A percentile compares a stretch with the other conserved stretches of the same genome.
Evolutionary conservation across 2,888 invertebrate genomes (phyloP).

Genomic region (Rosalia funebris): DNA sequence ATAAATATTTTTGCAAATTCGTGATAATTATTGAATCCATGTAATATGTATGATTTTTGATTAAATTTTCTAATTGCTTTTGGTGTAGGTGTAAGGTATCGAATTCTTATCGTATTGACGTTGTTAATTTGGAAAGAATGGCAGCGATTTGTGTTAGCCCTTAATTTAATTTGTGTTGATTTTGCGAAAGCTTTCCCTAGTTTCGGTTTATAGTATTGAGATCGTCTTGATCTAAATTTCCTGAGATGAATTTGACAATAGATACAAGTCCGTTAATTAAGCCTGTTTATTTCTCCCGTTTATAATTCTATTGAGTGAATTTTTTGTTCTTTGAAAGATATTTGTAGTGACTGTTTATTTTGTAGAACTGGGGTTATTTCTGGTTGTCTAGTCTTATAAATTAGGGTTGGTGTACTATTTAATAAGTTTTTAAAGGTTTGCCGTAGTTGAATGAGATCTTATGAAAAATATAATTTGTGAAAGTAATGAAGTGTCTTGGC

Average conservation of each 20-base stretch:
- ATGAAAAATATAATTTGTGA: conserved; percentile 9
- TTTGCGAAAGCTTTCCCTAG: neutral
- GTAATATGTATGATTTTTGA: neutral
- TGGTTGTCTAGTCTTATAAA: neutral
- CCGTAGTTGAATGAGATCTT: neutral
- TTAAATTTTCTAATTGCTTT: neutral
- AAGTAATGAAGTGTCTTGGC: conserved; percentile 8
- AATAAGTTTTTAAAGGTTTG: neutral
- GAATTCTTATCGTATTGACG: neutral
- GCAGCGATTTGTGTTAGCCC: neutral
- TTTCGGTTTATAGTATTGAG: neutral
- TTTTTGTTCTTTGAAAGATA: neutral
- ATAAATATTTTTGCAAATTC: neutral
- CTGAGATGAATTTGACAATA: neutral
- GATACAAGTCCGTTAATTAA: neutral
- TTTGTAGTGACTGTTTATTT: neutral
- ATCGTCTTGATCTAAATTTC: neutral
- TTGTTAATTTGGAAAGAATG: neutral
- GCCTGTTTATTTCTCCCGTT: neutral
- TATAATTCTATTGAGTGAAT: neutral
- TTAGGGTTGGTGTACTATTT: neutral
- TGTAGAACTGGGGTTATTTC: neutral
- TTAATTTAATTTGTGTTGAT: neutral
- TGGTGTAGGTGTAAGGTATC: neutral
- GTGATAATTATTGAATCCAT: neutral